These are phyloP conservation scores for Rhineura floridana DNA, from an alignment of 2,113 vertebrate genomes.

Conservation along the genomic window DNA sequence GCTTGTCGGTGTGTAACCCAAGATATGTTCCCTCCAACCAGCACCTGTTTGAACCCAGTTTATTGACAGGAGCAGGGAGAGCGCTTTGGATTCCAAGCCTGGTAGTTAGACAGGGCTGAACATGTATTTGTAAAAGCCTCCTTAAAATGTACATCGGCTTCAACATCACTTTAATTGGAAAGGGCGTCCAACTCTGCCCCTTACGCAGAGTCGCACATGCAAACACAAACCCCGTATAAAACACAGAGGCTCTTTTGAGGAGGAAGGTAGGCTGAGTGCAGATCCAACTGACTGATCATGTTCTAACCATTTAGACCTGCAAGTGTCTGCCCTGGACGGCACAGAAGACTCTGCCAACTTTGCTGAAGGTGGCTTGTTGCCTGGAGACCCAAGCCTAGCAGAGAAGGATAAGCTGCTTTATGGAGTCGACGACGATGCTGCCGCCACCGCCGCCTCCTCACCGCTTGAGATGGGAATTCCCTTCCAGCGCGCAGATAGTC, in stretches of 20 bases:
- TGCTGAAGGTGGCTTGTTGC: conserved; percentile 66
- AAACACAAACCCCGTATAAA: neutral
- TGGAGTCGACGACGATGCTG: conserved; percentile 46
- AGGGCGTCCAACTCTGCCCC: neutral
- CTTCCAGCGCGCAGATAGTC: neutral
- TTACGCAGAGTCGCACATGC: neutral
- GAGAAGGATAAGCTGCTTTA: conserved; percentile 68
- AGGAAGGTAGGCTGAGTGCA: conserved; percentile 37
- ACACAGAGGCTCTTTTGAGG: conserved; percentile 47
- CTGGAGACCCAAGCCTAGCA: conserved; percentile 65
- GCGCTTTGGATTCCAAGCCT: conserved; percentile 18
- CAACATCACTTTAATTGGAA: neutral
- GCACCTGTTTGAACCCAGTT: conserved; percentile 56
- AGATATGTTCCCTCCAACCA: conserved; percentile 17
- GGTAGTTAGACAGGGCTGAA: conserved; percentile 27
- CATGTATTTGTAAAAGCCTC: conserved; percentile 24
- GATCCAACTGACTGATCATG: conserved; percentile 78
- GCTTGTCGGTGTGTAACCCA: conserved; percentile 23
- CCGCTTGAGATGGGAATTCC: conserved; percentile 47
- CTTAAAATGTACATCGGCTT: neutral
- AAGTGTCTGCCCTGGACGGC: conserved; percentile 64
- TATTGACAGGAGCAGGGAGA: conserved; percentile 51
- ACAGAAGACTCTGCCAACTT: conserved; percentile 68
- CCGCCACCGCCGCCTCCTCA: neutral
- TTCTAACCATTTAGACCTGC: conserved; percentile 83